Percentiles rank a stretch among this genome's conserved stretches.
These are phyloP conservation scores for Anhinga rufa DNA, from an alignment of 2,113 vertebrate genomes.

Conservation along the genomic window DNA sequence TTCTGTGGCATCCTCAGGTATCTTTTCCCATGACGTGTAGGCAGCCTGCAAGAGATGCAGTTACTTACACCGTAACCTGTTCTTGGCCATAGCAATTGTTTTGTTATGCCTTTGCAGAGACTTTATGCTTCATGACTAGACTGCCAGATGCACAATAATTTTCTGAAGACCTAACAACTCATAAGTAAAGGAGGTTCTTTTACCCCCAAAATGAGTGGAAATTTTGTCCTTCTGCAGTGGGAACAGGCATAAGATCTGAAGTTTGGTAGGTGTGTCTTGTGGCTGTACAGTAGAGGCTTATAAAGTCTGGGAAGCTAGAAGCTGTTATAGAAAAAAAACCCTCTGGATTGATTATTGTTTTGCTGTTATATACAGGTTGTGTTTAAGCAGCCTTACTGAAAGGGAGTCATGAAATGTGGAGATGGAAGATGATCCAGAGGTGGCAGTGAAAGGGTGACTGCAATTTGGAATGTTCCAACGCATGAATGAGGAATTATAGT, in stretches of 20 bases:
- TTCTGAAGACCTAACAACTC: background rate
- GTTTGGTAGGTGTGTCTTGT: background rate
- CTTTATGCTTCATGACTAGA: background rate
- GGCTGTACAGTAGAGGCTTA: background rate
- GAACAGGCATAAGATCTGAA: background rate
- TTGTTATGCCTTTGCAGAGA: background rate
- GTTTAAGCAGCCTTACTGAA: background rate
- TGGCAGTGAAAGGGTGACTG: background rate
- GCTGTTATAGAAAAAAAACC: background rate
- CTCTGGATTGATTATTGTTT: background rate
- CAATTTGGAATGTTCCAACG: background rate
- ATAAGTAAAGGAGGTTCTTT: background rate
- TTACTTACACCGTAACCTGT: background rate
- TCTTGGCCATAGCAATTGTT: background rate
- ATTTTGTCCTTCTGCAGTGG: background rate
- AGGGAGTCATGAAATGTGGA: background rate
- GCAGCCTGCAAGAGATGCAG: background rate
- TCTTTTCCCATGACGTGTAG: background rate
- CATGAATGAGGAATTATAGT: background rate
- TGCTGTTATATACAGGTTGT: background rate
- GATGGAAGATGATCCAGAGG: background rate
- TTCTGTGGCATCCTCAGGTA: background rate
- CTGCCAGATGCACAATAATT: background rate
- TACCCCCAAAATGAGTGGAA: background rate
- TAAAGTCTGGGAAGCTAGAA: background rate